Conservation (phyloP, 2,113 vertebrate species). For the Ctenomys sociabilis region DNA sequence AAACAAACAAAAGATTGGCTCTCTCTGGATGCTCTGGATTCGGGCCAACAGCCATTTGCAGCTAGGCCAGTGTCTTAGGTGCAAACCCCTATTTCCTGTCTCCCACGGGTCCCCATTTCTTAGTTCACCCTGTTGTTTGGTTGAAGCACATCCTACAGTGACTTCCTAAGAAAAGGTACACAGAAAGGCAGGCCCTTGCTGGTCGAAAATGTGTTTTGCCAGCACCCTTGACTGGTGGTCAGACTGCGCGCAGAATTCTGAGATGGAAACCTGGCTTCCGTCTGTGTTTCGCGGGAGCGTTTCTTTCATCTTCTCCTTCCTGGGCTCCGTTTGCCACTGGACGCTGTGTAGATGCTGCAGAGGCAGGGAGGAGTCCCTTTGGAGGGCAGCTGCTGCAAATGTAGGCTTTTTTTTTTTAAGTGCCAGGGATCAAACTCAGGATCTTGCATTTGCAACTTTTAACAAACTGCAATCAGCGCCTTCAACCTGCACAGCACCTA, state of each 20-base stretch:
- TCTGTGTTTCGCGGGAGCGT: not conserved
- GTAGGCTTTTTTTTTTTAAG: too few species aligned
- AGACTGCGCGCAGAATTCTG: not conserved
- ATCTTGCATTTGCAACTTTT: not conserved
- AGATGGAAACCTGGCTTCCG: not conserved
- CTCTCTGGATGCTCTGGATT: not conserved
- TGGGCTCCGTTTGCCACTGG: not conserved
- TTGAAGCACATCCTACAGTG: not conserved
- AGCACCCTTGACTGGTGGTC: not conserved
- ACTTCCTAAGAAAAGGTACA: not conserved
- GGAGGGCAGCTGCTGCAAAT: not conserved
- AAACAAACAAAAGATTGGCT: not conserved
- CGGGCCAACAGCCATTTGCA: not conserved
- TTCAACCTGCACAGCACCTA: rapidly evolving
- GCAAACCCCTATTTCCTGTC: not conserved
- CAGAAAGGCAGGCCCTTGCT: not conserved
- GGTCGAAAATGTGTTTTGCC: not conserved
- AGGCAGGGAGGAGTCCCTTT: rapidly evolving
- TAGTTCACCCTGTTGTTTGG: not conserved
- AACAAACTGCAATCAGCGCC: rapidly evolving
- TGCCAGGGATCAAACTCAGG: too few species aligned
- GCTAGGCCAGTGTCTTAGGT: not conserved
- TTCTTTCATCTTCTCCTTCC: not conserved
- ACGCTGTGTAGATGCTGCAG: rapidly evolving
- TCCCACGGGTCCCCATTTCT: not conserved